Base-by-base conservation (phyloP, 2,888 invertebrate species). In the Pseudoips prasinana region DNA sequence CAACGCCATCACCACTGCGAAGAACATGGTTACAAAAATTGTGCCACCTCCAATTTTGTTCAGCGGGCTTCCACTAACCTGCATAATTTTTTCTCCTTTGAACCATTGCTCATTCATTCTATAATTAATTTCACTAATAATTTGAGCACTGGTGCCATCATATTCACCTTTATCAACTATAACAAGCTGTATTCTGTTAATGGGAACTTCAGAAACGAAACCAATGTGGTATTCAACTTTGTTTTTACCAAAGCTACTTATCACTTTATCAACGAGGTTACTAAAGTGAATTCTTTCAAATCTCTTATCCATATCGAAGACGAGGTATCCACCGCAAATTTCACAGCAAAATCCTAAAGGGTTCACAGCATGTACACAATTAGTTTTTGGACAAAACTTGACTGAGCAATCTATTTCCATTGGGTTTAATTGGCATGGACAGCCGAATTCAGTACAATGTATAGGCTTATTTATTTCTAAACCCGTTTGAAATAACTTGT, bases 271-370 rank as follows among this genome's bases (percentile, higher is more conserved):
- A 1, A 85, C 74, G 0, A 72, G 57, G 24, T 76, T 64, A 25
- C 62, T 63, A 18, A 86, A 82, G 0, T 43, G 34, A 17, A 54
- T 54, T 39, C 76, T 65, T 23, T 77, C 70, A 25, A 84, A 86
- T 18, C 55, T 65, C 37, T 73, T 58, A 25, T 73, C 68, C 0
- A 74, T 45, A 23, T 76, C 56, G 29, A 84, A 76, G 0, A 58
- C 38, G 8, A 86, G 45, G 7, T 61, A 62, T 1, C 85, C 87
- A 0, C 87, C 87, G 29, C 87, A 87, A 25, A 86, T 73, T 30
- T 76, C 73, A 30, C 87, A 87, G 41, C 87, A 87, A 46, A 80
- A 81, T 0, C 87, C 87, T 0, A 50, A 32, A 3, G 87, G 85
- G 29, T 81, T 72, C 5, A 87, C 60, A 1, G 87, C 82, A 43